Base-by-base conservation (phyloP, 2,797 vertebrate species). In the Florisuga fusca region DNA sequence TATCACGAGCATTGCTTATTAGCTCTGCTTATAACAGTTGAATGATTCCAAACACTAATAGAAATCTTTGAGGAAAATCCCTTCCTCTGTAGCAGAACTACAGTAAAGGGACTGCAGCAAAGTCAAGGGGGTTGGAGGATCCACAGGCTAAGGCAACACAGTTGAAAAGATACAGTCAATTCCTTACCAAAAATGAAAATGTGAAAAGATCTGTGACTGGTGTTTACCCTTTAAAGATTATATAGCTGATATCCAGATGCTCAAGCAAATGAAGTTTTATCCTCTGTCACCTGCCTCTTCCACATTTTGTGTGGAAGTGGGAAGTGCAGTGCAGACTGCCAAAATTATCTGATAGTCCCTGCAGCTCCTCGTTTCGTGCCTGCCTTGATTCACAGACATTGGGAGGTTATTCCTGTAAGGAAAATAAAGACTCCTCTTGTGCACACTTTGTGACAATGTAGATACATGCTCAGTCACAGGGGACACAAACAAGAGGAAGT, bases 401-500 rank as follows among this genome's bases (percentile, higher is more conserved):
- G 10, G 7, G 5, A 76, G 33, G 31, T 4, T 73, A 1, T 53
- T 91, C 51, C 51, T 77, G 20, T 12, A 59, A 88, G 50, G 46
- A 82, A 76, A 82, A 4, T 15, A 78, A 53, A 31, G 11, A 9
- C 64, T 58, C 50, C 63, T 79, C 84, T 64, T 38, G 7, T 15
- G 46, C 31, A 36, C 15, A 12, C 20, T 57, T 53, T 12, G n/a
- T 27, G 50, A 13, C 48, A n/a, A 3, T 1, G 27, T 17, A 45
- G 15, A 7, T 1, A 26, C 11, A 31, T 1, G 4, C n/a, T 59
- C n/a, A 15, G 62, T 33, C 57, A 13, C 0, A 3, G 31, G 48
- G 43, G 55, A 5, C 33, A 75, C 10, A 75, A 74, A 46, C 6
- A n/a, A 48, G 66, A 68, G 15, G 50, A 83, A 85, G 12, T 5